Evolutionary conservation across 2,888 invertebrate species (phyloP), one percentile per base, ranked within the genome.

Genomic region (Dynastes grantii): DNA sequence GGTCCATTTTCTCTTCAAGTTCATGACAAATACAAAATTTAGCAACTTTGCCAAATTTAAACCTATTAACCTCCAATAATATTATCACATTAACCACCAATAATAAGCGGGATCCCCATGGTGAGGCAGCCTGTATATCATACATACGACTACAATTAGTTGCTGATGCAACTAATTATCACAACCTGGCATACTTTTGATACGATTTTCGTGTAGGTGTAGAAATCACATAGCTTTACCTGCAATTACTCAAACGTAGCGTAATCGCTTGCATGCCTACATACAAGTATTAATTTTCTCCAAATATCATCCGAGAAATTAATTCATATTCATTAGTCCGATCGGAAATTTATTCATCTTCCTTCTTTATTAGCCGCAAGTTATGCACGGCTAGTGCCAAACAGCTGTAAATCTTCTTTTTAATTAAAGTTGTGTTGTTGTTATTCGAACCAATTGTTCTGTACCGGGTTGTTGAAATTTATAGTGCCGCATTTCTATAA

Each of bases 361-460:
- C 16, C 9, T 71, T 71, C n/a, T 58, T 71, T 71, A 71, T 32
- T 55, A 71, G 16, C 29, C 32, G 45, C 37, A 71, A 71, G 53
- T 55, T 58, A 55, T 40, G 67, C 67, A 68, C 49, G 71, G 22
- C 40, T 37, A 55, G 71, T 37, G 55, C 55, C 71, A 55, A 37
- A 37, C 55, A 55, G 71, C 71, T 55, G 71, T 71, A 71, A 71
- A 71, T 71, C 71, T 71, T 71, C 58, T 71, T 53, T 71, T 58
- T 71, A 71, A 71, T 71, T 71, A 71, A 71, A 71, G 55, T 71
- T 49, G 40, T 67, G 67, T 71, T 71, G 68, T 70, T 70, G 53
- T 71, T 71, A 71, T 71, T 55, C 71, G 55, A 70, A 71, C 40
- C 71, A 58, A 71, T 71, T 71, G 71, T 71, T 55, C 53, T 40